Evolutionary conservation across 2,797 vertebrate species (phyloP), one percentile per base, ranked within the genome.

Genomic region (Phrynocephalus guinanensis): DNA sequence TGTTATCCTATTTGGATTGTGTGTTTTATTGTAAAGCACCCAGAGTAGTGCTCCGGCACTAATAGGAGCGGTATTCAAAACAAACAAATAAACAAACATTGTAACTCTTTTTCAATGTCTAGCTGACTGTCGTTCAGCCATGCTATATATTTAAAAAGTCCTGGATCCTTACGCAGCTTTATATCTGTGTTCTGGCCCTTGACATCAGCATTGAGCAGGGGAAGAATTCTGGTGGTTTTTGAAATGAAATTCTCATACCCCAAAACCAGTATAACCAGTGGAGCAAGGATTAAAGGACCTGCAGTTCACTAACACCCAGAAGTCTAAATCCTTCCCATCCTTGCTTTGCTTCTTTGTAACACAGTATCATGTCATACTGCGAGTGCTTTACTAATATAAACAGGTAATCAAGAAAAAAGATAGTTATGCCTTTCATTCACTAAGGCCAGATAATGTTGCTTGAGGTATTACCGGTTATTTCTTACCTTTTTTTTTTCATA

Each of bases 401-500:
- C 56, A 6, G 71, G 38, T 30, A 44, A 20, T 73, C 52, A 81
- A n/a, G 20, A 88, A 68, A 83, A 30, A 87, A 50, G 22, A 67
- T 56, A 63, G 2, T 63, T 30, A 56, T 1, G 18, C 11, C 28
- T 67, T 75, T 81, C n/a, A 92, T 56, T 13, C 77, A 6, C 30
- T 87, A 91, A 63, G 80, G 48, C 44, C 9, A 73, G 8, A 1
- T 85, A 79, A 26, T 68, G 84, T 3, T 87, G n/a, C 2, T 87
- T 79, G 84, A 73, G 10, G 63, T 87, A 67, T 79, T 84, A 87
- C 77, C 3, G 89, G 26, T 44, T 20, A 24, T 90, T 86, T 83
- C 94, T 90, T 44, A 88, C 94, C 50, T 88, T 91, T 81, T 81
- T 92, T 1, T 73, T 95, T 92, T 90, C 79, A 90, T 88, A 94